Conservation (phyloP, 2,113 vertebrate species). For the Rynchops niger region DNA sequence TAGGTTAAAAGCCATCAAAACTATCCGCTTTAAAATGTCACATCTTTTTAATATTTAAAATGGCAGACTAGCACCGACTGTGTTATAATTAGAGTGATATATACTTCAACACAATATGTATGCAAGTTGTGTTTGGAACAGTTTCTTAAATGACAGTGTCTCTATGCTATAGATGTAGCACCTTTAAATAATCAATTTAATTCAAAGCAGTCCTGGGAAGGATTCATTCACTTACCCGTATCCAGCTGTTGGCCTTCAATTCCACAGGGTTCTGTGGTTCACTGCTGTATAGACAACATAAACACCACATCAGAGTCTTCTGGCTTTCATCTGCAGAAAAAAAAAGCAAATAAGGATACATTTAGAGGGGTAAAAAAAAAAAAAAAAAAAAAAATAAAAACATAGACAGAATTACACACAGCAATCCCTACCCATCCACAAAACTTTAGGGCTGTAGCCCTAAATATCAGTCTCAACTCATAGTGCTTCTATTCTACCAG, state of each 20-base stretch:
- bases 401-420: neutral
- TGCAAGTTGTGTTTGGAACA: neutral
- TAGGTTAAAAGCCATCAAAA: neutral
- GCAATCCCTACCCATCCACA: neutral
- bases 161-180: neutral
- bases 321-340: conserved; percentile 80
- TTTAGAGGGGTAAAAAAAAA: neutral
- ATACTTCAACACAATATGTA: neutral
- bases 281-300: conserved; percentile 86
- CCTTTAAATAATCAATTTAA: conserved; percentile 58
- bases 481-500: neutral
- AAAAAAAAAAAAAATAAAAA: neutral
- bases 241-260: conserved; percentile 87
- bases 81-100: conserved; percentile 6
- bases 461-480: neutral
- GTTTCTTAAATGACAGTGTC: conserved; percentile 19
- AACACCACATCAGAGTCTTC: conserved; percentile 82
- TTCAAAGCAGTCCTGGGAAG: conserved; percentile 30
- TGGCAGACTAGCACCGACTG: neutral
- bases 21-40: neutral
- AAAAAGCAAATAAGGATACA: conserved; percentile 44
- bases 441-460: neutral
- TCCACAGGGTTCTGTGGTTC: conserved; percentile 83
- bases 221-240: conserved; percentile 78
- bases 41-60: conserved; percentile 19